These are phyloP conservation scores for Xenopus tropicalis DNA, from an alignment of 2,113 vertebrate genomes.

Conservation along the genomic window DNA sequence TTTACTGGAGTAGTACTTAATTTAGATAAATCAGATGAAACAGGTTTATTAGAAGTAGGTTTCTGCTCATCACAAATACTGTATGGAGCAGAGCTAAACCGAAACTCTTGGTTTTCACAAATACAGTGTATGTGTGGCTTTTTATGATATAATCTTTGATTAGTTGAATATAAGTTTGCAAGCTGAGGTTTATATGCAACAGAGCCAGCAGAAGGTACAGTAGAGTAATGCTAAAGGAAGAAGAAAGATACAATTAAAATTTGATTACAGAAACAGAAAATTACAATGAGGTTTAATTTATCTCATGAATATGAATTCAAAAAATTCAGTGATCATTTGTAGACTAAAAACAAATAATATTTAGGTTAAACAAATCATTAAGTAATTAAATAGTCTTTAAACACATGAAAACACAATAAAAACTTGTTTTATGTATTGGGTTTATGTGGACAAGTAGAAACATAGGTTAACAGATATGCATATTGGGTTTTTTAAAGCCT, in stretches of 20 bases:
- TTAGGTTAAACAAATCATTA: no score
- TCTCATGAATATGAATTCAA: no score
- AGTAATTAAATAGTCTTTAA: no score
- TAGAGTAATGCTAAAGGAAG: neutral
- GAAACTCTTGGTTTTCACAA: neutral
- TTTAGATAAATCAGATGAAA: neutral
- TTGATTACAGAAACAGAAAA: no score
- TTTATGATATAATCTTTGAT: neutral
- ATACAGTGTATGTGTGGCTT: neutral
- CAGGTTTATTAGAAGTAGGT: neutral
- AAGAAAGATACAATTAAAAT: neutral
- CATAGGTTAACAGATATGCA: no score
- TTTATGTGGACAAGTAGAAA: no score
- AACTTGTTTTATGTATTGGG: no score
- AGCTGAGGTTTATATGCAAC: neutral
- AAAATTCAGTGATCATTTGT: no score
- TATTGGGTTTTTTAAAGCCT: no score
- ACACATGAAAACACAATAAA: no score
- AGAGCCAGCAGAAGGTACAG: neutral
- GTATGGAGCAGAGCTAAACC: neutral
- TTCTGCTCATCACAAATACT: neutral
- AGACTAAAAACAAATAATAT: no score
- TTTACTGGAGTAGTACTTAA: slow-evolving; percentile 1
- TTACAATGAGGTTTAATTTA: no score
- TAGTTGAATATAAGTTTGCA: neutral